Percentiles rank a stretch among this genome's conserved stretches.
phyloP scores from a whole-genome alignment of 2,888 invertebrate genomes.

The Ophioninae sp. region DNA sequence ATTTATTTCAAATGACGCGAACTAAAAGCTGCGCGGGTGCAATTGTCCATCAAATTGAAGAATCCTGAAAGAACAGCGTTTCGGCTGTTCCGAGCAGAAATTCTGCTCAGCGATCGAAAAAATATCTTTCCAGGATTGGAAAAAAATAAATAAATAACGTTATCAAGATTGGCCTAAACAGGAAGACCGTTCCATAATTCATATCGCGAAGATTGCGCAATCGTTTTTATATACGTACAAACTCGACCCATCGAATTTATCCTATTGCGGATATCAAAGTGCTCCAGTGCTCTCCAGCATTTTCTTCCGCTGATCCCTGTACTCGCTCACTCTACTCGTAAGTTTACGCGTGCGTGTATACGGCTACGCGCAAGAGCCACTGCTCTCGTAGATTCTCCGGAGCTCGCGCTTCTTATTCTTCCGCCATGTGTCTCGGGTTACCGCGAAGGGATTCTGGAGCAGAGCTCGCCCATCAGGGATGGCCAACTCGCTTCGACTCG shows the following conservation, averaged over 20 bases:
- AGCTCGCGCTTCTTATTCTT: slow-evolving; percentile 65
- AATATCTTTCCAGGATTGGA: neutral
- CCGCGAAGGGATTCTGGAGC: neutral
- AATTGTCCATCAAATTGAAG: neutral
- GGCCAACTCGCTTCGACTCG: slow-evolving; percentile 66
- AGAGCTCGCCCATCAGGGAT: slow-evolving; percentile 46
- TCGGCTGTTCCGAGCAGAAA: neutral
- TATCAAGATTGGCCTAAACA: slow-evolving; percentile 12
- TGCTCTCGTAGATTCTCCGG: slow-evolving; percentile 35
- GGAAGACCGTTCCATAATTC: slow-evolving; percentile 34
- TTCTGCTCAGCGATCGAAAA: neutral
- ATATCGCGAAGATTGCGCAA: slow-evolving; percentile 52
- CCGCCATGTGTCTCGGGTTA: slow-evolving; percentile 60
- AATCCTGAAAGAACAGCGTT: neutral
- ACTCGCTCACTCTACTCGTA: neutral
- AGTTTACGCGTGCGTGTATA: neutral
- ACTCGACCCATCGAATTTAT: slow-evolving; percentile 62
- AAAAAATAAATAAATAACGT: neutral
- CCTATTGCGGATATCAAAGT: slow-evolving; percentile 72
- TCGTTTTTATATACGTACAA: slow-evolving; percentile 30
- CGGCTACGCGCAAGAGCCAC: slow-evolving; percentile 15
- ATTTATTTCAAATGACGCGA: neutral
- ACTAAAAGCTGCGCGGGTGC: neutral
- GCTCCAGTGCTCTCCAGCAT: slow-evolving; percentile 33
- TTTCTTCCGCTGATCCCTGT: neutral